Base-by-base conservation (phyloP, 2,888 invertebrate species). In the Byasa hedistus region DNA sequence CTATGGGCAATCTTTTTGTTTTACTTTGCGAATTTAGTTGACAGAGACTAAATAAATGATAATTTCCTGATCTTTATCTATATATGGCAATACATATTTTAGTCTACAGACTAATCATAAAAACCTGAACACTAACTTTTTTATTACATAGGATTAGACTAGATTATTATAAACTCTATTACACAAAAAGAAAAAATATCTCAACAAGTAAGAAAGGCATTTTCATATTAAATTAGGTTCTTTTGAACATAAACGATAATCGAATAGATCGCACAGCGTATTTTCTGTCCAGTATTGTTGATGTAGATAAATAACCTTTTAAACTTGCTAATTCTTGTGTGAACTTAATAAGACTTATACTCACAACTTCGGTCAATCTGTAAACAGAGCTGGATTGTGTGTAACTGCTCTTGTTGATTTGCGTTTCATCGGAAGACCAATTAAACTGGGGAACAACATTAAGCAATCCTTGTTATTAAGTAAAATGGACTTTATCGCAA, bases 351-450 rank as follows among this genome's bases (percentile, higher is more conserved):
- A 52, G 56, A n/a, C 22, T 57, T 65, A 48, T 57, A 54, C 23
- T 23, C 56, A 62, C 66, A 59, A 55, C 54, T 54, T 27, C 24
- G 2, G 61, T 12, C 44, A 44, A 55, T 22, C 44, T 44, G 55
- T 52, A 62, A 66, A 66, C 66, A 66, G 32, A 62, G 39, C 57
- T 39, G 57, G 55, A 65, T 61, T 57, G 66, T 58, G 55, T 62
- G 58, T 62, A 58, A 57, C 62, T 55, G 62, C 59, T 58, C 62
- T 66, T 62, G 61, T 66, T 62, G 66, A 62, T 66, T 66, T 62
- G 66, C 55, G 54, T 66, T 66, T 58, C 62, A 62, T 55, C 66
- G 61, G 62, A 66, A 66, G 62, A 58, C 59, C 66, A 62, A 66
- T 62, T 66, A 66, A 61, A 58, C 27, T 44, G 54, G 44, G 17